phyloP scores from a whole-genome alignment of 2,888 invertebrate genomes.

The Ophioninae sp. region DNA sequence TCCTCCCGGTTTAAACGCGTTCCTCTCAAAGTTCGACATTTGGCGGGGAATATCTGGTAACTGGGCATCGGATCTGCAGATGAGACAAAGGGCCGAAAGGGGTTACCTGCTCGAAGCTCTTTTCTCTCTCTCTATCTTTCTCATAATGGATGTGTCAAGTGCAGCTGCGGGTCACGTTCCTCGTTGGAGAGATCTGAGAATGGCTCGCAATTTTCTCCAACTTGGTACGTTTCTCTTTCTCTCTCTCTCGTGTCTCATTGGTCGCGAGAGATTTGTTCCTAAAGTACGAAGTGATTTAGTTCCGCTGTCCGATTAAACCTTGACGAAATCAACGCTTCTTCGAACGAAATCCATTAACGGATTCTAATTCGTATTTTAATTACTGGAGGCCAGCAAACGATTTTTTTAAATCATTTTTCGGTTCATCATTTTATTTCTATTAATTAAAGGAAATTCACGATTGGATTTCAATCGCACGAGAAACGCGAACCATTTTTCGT shows the following conservation, averaged over 20 bases:
- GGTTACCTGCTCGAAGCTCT: slow-evolving; percentile 51
- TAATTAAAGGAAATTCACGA: no score
- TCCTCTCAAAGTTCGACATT: slow-evolving; percentile 49
- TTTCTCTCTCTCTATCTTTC: neutral
- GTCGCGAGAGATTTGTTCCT: slow-evolving; percentile 14
- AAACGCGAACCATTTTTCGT: no score
- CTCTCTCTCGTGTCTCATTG: neutral
- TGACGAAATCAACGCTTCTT: no score
- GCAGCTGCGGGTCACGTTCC: slow-evolving; percentile 65
- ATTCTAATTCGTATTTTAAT: no score
- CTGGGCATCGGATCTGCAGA: slow-evolving; percentile 55
- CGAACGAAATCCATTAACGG: no score
- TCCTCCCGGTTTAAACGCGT: slow-evolving; percentile 15
- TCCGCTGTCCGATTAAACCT: neutral
- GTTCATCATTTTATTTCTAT: no score
- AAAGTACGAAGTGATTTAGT: neutral
- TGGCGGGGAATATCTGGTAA: slow-evolving; percentile 39
- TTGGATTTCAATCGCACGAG: no score
- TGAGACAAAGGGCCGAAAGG: slow-evolving; percentile 49
- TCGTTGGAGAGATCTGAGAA: slow-evolving; percentile 30
- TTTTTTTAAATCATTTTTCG: no score
- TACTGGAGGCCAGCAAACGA: no score
- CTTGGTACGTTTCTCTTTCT: neutral
- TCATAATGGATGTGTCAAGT: slow-evolving; percentile 70
- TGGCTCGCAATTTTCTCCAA: slow-evolving; percentile 28